Evolutionary conservation across 1,140 invertebrate species (phyloP), one percentile per base, ranked within the genome.

Genomic region (Drosophila nigromelanica): DNA sequence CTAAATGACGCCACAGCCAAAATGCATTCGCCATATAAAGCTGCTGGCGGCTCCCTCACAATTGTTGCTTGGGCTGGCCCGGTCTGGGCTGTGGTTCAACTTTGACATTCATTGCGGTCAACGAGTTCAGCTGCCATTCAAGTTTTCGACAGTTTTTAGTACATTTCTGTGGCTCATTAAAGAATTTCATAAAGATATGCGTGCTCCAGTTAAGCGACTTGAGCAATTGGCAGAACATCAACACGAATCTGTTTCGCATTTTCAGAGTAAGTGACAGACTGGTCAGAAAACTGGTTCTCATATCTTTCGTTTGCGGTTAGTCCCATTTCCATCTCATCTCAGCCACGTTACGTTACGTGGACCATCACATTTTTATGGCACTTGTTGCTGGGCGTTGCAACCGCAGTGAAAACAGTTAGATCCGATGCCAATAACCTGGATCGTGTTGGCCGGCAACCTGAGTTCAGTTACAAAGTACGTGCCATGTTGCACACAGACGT

Each of bases 351-450:
- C 52, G 39, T 42, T 30, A 42, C 52, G 39, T 42, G 66, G 18
- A 21, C 27, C 64, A 51, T 42, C 43, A 59, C 67, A 24, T 68
- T 73, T 74, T 60, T 54, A 60, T 59, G 69, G 43, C 80, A 76
- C 47, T 68, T 68, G 77, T 50, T 50, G 63, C 72, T 81, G 72
- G 74, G 61, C 63, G 50, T 55, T 79, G 70, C 58, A 73, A 64
- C 60, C 71, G 67, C 61, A 59, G 54, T 45, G 67, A 68, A 71
- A 86, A 86, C 83, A 86, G 82, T 86, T 89, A 86, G 78, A 76
- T 78, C 71, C 82, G 78, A 86, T 82, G 82, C 51, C 82, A 86
- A 86, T 76, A 86, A 86, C 82, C 83, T 69, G 64, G 6, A 56
- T 42, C 42, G 27, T 47, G 14, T 30, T 43, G 52, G 52, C 33